These are phyloP conservation scores for Caenorhabditis sulstoni DNA, from an alignment of 2,888 invertebrate genomes.

Conservation along the genomic window DNA sequence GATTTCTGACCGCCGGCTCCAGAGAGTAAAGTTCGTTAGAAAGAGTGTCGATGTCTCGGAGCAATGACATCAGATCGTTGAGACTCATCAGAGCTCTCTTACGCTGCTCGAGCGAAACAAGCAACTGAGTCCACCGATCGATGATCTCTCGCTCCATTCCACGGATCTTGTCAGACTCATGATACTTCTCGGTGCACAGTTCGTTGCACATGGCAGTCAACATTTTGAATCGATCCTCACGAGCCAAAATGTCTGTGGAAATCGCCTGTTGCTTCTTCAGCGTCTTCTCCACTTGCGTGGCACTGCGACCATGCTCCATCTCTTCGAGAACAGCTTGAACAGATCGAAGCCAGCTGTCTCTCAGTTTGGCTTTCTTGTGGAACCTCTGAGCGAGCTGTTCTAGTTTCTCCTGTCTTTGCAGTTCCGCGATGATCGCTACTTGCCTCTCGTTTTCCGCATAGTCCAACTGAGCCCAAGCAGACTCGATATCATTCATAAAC, in stretches of 20 bases:
- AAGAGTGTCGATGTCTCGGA: slow-evolving; percentile 93
- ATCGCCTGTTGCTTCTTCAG: slow-evolving; percentile 99
- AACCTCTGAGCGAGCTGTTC: slow-evolving; percentile 97
- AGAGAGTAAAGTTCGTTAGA: slow-evolving; percentile 89
- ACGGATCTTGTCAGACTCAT: slow-evolving; percentile 89
- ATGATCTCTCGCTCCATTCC: slow-evolving; percentile 78
- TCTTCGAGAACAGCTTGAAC: slow-evolving; percentile 85
- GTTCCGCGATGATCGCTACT: slow-evolving; percentile 91
- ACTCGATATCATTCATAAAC: slow-evolving; percentile 94
- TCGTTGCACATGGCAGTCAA: slow-evolving; percentile 94
- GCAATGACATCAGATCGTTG: slow-evolving; percentile 90
- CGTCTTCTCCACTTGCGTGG: slow-evolving; percentile 95
- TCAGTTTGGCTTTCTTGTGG: slow-evolving; percentile 90
- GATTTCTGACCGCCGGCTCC: slow-evolving; percentile 82
- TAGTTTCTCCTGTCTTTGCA: slow-evolving; percentile 89
- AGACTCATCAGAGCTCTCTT: slow-evolving; percentile 84
- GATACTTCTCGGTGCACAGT: slow-evolving; percentile 92
- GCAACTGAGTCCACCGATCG: slow-evolving; percentile 88
- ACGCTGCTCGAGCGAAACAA: slow-evolving; percentile 89
- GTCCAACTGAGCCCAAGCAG: slow-evolving; percentile 94
- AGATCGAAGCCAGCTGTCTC: slow-evolving; percentile 94
- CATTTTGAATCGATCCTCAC: slow-evolving; percentile 94
- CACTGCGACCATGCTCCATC: slow-evolving; percentile 86
- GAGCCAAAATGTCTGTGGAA: slow-evolving; percentile 94
- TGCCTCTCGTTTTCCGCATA: slow-evolving; percentile 94